Conservation (phyloP, 2,888 invertebrate genomes). For the Sericinus montela region DNA sequence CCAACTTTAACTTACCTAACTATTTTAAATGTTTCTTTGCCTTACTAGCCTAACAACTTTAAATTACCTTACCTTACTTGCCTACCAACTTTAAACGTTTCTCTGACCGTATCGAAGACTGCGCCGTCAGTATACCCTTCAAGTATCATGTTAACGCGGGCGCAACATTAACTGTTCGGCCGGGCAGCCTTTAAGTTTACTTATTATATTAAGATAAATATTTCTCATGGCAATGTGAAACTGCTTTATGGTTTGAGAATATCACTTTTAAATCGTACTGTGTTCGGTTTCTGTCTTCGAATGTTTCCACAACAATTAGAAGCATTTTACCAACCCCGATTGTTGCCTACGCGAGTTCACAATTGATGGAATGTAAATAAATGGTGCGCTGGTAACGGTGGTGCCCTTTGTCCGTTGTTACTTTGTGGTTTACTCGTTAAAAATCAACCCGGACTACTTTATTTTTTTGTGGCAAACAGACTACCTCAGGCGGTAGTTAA, state of each 20-base stretch:
- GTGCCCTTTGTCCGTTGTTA: conserved; percentile 45
- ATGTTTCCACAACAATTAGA: conserved; percentile 78
- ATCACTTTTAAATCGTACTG: conserved; percentile 74
- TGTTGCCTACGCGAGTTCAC: conserved; percentile 47
- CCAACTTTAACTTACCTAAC: too few relatives aligned
- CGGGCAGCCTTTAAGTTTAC: conserved; percentile 66
- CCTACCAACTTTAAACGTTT: too few relatives aligned
- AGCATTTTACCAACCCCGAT: conserved; percentile 68
- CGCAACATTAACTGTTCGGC: conserved; percentile 30
- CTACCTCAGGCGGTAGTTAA: conserved; percentile 50
- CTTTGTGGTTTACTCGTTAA: conserved; percentile 68
- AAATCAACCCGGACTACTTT: conserved; percentile 67
- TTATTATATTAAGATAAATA: conserved; percentile 79
- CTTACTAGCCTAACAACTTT: too few relatives aligned
- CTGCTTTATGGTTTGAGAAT: conserved; percentile 76
- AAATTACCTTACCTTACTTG: too few relatives aligned
- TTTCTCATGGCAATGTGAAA: conserved; percentile 76
- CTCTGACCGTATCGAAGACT: too few relatives aligned
- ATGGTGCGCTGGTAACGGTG: conserved; percentile 29
- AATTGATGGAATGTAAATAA: conserved; percentile 60
- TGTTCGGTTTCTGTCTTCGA: conserved; percentile 53
- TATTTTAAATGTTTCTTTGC: too few relatives aligned
- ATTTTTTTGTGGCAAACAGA: conserved; percentile 55
- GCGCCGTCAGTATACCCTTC: too few relatives aligned
- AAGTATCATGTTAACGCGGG: conserved; percentile 44